Base-by-base conservation (phyloP, 2,113 vertebrate genomes). In the Hepsetus odoe region DNA sequence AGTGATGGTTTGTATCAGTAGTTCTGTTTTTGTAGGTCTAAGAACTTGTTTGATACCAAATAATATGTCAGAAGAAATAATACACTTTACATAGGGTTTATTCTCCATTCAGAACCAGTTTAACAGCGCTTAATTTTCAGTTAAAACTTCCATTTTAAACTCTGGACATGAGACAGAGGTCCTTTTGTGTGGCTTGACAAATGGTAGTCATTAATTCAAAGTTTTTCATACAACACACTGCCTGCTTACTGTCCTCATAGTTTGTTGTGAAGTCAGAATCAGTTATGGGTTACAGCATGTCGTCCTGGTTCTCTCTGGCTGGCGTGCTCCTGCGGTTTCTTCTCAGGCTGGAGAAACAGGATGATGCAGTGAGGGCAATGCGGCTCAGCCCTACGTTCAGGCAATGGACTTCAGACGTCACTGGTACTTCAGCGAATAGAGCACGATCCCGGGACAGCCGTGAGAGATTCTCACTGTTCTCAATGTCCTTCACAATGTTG, bases 381-480 rank as follows among this genome's bases (percentile, higher is more conserved):
- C 93, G 86, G 14, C 91, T 91, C 79, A 93, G 70, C 1, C 91
- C 91, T 26, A 96, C 74, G 61, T 92, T 93, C 20, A 96, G 90
- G 81, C 96, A 97, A 73, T 91, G 92, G 0, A 94, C 91, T 3
- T 94, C 91, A 0, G 93, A 93, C 0, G 94, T 90, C 12, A 93
- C 92, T 0, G 94, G 82, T 26, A 98, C 92, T 80, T 96, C 95
- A 0, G 92, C 81, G 67, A 98, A 98, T 74, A 97, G 94, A 44
- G 89, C 88, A 0, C 76, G 92, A 62, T 93, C 92, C 0, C 92
- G 91, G 10, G 90, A 51, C 0, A 86, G 79, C 4, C 81, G 72
- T 0, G 42, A 13, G 0, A 74, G 84, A 0, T 22, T 84, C 20
- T 89, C 91, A 0, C 79, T 83, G 78, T 87, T 92, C 83, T 95